These are phyloP conservation scores for Napeogenes inachia DNA, from an alignment of 2,888 invertebrate species.

Conservation along the genomic window DNA sequence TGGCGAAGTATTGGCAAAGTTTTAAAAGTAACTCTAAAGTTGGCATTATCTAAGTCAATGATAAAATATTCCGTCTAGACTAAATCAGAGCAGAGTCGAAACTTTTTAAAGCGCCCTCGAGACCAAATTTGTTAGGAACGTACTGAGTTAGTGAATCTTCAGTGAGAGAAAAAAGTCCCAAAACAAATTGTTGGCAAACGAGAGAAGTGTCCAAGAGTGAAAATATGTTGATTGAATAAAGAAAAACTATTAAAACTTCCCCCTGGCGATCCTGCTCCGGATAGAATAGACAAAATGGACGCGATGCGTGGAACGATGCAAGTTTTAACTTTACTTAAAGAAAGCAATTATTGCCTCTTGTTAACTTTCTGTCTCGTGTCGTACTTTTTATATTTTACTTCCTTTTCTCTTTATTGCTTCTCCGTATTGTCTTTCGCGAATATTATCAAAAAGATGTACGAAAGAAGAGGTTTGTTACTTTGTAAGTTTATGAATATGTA, in stretches of 20 bases:
- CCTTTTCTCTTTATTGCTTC: conserved; percentile 18
- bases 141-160: conserved; percentile 52
- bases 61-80: conserved; percentile 59
- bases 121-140: conserved; percentile 63
- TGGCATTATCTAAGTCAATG: conserved; percentile 34
- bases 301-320: conserved; percentile 47
- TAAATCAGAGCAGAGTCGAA: conserved; percentile 48
- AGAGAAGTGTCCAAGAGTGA: conserved; percentile 70
- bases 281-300: conserved; percentile 54
- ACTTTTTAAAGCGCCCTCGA: conserved; percentile 58
- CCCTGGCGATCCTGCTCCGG: conserved; percentile 59
- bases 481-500: too few relatives aligned
- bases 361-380: conserved; percentile 29
- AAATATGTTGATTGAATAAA: conserved; percentile 77
- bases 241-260: conserved; percentile 76
- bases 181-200: conserved; percentile 75
- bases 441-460: neutral
- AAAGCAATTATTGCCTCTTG: conserved; percentile 32
- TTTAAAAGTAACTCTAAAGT: conserved; percentile 25
- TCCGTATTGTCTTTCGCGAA: neutral
- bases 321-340: conserved; percentile 33
- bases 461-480: too few relatives aligned
- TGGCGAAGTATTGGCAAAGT: conserved; percentile 13
- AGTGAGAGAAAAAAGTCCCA: conserved; percentile 60
- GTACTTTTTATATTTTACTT: conserved; percentile 26